A percentile compares a stretch with the other conserved stretches of the same genome.
phyloP scores from a whole-genome alignment of 2,888 invertebrate genomes.

The Callosobruchus maculatus region DNA sequence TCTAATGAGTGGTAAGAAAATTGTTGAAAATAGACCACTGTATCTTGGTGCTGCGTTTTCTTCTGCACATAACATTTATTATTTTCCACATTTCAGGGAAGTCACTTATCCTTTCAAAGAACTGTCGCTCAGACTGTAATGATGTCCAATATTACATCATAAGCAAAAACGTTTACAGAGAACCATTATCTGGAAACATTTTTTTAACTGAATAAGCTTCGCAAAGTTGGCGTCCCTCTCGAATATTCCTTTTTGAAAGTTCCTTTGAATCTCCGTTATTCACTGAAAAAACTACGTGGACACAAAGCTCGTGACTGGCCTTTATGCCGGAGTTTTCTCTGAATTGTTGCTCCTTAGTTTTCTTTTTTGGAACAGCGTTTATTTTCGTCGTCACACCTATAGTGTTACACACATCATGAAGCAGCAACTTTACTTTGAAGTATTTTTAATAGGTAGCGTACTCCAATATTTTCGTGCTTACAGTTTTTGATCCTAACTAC shows the following conservation, averaged over 20 bases:
- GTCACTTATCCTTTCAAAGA: too few species aligned
- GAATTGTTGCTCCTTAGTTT: background rate
- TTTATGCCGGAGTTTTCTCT: background rate
- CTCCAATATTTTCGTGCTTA: too few species aligned
- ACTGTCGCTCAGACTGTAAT: background rate
- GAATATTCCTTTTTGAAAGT: background rate
- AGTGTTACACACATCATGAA: background rate
- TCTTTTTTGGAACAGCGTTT: background rate
- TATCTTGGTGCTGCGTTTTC: too few species aligned
- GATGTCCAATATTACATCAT: background rate
- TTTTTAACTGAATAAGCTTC: background rate
- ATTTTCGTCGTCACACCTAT: background rate
- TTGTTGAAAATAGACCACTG: too few species aligned
- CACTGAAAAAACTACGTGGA: background rate
- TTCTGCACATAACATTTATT: too few species aligned
- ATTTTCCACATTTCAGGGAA: too few species aligned
- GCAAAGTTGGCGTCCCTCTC: background rate
- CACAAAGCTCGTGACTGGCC: background rate
- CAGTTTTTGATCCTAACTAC: too few species aligned
- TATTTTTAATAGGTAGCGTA: background rate
- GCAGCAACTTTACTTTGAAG: background rate
- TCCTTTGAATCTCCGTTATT: background rate
- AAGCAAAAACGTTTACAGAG: background rate
- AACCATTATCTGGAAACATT: background rate
- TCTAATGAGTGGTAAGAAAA: too few species aligned